phyloP scores from a whole-genome alignment of 2,888 invertebrate genomes.

The Caenorhabditis imperialis region DNA sequence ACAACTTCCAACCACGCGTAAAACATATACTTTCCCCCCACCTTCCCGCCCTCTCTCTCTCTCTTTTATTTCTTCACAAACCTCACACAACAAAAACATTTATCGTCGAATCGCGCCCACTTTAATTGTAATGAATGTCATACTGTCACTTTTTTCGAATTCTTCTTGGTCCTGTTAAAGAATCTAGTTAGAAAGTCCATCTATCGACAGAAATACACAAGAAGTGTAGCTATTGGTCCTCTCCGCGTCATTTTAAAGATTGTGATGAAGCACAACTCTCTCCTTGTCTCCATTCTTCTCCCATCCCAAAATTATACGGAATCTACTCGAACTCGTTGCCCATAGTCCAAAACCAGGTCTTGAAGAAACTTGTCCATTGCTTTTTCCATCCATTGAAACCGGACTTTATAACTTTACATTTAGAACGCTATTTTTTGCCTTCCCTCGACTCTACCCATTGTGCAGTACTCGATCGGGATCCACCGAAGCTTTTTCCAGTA shows the following conservation, averaged over 20 bases:
- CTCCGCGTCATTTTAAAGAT: too few relatives aligned
- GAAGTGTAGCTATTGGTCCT: too few relatives aligned
- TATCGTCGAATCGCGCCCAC: neutral
- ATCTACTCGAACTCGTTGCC: conserved; percentile 3
- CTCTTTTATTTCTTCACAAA: conserved; percentile 12
- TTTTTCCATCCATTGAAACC: conserved; percentile 3
- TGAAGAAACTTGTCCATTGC: neutral
- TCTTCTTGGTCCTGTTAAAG: neutral
- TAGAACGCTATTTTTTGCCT: neutral
- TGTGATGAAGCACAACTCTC: too few relatives aligned
- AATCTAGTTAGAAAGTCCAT: too few relatives aligned
- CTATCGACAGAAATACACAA: too few relatives aligned
- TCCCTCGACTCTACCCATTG: neutral
- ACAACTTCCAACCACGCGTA: conserved; percentile 52
- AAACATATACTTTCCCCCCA: conserved; percentile 20
- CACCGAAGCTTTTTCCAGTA: conserved; percentile 12
- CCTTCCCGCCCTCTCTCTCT: conserved; percentile 1
- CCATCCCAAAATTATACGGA: too few relatives aligned
- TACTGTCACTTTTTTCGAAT: neutral
- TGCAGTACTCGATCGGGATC: conserved; percentile 28
- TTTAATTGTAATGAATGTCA: neutral
- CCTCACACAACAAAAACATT: conserved; percentile 6
- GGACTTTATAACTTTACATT: conserved; percentile 4
- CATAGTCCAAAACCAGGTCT: conserved; percentile 36
- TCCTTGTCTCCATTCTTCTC: too few relatives aligned